These are phyloP conservation scores for Nesospiza acunhae DNA, from an alignment of 2,113 vertebrate genomes.

Conservation along the genomic window DNA sequence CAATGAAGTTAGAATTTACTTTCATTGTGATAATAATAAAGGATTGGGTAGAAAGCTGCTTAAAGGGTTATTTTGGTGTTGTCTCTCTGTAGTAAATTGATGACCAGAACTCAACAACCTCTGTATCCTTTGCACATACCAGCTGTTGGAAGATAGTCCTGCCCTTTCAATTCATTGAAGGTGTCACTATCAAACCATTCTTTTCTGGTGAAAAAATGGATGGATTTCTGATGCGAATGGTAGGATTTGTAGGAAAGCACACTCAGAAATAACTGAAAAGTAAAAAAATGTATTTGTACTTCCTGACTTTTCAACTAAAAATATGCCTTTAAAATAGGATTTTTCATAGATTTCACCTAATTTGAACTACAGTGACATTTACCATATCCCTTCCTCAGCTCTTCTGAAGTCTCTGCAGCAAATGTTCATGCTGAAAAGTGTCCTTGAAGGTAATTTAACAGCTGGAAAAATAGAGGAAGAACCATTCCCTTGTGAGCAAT, in stretches of 20 bases:
- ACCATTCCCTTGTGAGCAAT: background rate
- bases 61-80: background rate
- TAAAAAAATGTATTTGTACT: background rate
- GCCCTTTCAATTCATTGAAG: background rate
- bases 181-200: background rate
- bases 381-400: background rate
- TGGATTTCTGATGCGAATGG: background rate
- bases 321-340: background rate
- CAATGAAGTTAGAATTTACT: background rate
- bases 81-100: background rate
- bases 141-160: background rate
- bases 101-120: background rate
- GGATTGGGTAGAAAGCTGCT: background rate
- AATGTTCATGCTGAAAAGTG: background rate
- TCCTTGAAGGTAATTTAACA: conserved; percentile 18
- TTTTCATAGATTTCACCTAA: background rate
- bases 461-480: conserved; percentile 7
- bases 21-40: background rate
- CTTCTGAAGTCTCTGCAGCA: background rate
- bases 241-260: background rate
- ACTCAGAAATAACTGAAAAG: background rate
- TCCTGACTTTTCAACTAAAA: background rate
- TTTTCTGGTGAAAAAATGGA: background rate
- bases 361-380: background rate
- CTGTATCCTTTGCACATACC: background rate